Conservation (phyloP, 2,888 invertebrate genomes). For the Nemoura dubitans region DNA sequence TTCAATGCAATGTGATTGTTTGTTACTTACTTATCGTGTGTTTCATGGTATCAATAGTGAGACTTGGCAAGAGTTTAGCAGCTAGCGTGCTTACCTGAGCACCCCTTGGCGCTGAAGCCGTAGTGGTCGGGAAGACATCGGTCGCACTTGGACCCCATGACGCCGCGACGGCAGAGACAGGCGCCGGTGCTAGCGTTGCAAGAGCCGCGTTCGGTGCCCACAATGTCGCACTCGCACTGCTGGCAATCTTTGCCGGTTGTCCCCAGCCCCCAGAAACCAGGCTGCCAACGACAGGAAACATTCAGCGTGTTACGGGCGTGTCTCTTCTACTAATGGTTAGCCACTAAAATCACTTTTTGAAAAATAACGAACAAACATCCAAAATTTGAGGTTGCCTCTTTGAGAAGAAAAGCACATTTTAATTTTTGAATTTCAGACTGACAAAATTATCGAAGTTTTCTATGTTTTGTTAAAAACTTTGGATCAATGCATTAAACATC, state of each 20-base stretch:
- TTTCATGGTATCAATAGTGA: neutral
- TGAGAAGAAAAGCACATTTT: too few relatives aligned
- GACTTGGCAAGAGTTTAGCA: neutral
- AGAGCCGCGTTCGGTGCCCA: constrained; percentile 69
- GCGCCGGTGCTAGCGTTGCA: constrained; percentile 82
- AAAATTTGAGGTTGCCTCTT: too few relatives aligned
- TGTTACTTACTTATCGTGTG: neutral
- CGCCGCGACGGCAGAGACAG: constrained; percentile 81
- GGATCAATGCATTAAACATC: too few relatives aligned
- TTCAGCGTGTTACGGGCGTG: neutral
- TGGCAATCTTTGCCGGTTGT: constrained; percentile 71
- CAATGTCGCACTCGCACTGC: constrained; percentile 66
- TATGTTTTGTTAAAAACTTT: too few relatives aligned
- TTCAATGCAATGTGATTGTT: too few relatives aligned
- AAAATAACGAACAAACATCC: too few relatives aligned
- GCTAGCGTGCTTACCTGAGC: constrained; percentile 69
- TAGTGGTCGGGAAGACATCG: constrained; percentile 79
- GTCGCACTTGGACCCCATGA: constrained; percentile 78
- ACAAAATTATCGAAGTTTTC: too few relatives aligned
- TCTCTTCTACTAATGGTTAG: too few relatives aligned
- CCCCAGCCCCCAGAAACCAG: constrained; percentile 80
- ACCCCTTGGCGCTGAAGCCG: constrained; percentile 80
- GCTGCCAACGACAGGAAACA: constrained; percentile 58
- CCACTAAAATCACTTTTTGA: too few relatives aligned
- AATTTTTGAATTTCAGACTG: too few relatives aligned